Conservation (phyloP, 2,888 invertebrate genomes). For the Rotaria socialis region DNA sequence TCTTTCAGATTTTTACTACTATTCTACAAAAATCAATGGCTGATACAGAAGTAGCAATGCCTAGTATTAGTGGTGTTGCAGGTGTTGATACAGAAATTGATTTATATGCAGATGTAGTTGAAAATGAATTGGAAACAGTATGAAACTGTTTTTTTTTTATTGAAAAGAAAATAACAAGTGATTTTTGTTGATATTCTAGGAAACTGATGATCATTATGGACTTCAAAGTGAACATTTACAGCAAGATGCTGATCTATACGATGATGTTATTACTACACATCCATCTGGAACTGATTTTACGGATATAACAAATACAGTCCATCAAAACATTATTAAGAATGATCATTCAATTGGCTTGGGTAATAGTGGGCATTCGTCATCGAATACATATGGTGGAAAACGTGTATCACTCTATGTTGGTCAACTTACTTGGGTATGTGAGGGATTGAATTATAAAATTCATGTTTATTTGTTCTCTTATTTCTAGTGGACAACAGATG, state of each 20-base stretch:
- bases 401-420: conserved; percentile 43
- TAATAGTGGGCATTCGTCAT: background rate
- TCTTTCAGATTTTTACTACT: background rate
- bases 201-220: background rate
- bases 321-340: background rate
- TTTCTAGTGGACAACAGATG: conserved; percentile 89
- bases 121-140: conserved; percentile 38
- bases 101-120: conserved; percentile 45
- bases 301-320: background rate
- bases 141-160: background rate
- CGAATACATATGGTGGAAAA: background rate
- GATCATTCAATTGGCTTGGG: background rate
- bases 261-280: conserved; percentile 37
- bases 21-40: background rate
- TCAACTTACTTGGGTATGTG: conserved; percentile 39
- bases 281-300: conserved; percentile 24
- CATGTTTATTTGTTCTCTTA: background rate
- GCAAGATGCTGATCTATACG: conserved; percentile 30
- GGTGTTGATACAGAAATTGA: conserved; percentile 43
- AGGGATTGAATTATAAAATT: background rate
- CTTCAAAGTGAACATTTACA: background rate
- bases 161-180: background rate
- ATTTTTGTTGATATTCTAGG: background rate
- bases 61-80: background rate
- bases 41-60: background rate